phyloP scores from a whole-genome alignment of 2,888 invertebrate genomes.

The Amblyjoppa proteus region DNA sequence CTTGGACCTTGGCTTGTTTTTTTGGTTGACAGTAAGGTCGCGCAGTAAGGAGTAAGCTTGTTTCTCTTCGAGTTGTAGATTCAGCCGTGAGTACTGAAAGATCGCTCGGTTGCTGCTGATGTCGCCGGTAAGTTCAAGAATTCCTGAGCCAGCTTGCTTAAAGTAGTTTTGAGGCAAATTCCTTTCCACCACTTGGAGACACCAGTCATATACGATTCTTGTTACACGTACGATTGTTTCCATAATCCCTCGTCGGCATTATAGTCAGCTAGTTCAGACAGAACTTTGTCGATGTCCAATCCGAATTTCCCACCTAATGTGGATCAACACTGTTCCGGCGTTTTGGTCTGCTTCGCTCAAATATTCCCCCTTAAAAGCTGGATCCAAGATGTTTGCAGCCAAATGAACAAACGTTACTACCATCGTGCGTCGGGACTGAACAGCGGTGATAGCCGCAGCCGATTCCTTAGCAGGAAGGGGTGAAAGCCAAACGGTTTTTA shows the following conservation, averaged over 20 bases:
- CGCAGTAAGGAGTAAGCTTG: neutral
- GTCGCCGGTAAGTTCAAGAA: conserved; percentile 26
- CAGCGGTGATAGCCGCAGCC: neutral
- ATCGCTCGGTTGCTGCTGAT: conserved; percentile 36
- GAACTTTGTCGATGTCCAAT: neutral
- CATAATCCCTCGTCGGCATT: conserved; percentile 8
- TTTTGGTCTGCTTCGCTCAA: too few species aligned
- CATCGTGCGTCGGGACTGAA: neutral
- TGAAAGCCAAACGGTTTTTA: neutral
- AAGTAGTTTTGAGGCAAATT: conserved; percentile 16
- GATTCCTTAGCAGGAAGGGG: neutral
- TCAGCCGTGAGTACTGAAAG: conserved; percentile 37
- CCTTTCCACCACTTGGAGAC: conserved; percentile 34
- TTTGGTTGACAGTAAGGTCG: neutral
- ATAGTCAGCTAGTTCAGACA: neutral
- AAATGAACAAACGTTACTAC: too few species aligned
- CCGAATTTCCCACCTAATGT: too few species aligned
- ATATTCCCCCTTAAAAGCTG: too few species aligned
- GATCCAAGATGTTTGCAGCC: too few species aligned
- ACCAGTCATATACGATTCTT: neutral
- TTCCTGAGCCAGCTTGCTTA: conserved; percentile 23
- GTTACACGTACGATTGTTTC: conserved; percentile 2
- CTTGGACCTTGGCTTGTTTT: neutral
- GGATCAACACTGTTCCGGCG: too few species aligned
- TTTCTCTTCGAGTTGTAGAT: conserved; percentile 32